A percentile compares a stretch with the other conserved stretches of the same genome.
Conservation (phyloP, 2,113 vertebrate genomes). For the Crotalus tigris region DNA sequence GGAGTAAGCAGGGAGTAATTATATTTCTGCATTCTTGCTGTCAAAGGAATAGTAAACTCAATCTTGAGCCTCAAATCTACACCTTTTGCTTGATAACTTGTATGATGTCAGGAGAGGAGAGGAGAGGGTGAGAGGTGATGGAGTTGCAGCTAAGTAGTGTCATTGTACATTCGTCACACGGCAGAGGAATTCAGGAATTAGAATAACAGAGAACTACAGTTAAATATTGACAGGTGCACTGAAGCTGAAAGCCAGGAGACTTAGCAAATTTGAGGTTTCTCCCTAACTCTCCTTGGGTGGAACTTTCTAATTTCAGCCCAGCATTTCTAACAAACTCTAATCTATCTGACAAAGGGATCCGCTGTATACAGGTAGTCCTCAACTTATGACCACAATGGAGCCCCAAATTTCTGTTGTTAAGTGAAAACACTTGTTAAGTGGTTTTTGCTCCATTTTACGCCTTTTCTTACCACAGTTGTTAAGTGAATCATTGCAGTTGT, state of each 20-base stretch:
- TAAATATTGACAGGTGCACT: slow-evolving; percentile 4
- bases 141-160: slow-evolving; percentile 18
- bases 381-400: too few relatives aligned
- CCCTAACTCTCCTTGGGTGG: neutral
- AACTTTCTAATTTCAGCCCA: neutral
- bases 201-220: neutral
- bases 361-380: too few relatives aligned
- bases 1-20: neutral
- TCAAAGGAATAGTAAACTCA: neutral
- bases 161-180: neutral
- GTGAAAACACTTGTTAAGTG: too few relatives aligned
- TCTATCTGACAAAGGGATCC: neutral
- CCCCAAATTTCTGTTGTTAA: too few relatives aligned
- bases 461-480: too few relatives aligned
- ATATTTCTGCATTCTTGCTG: neutral
- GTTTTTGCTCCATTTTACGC: too few relatives aligned
- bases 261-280: neutral
- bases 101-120: neutral
- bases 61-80: neutral
- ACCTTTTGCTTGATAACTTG: neutral
- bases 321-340: neutral
- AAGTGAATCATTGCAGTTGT: too few relatives aligned
- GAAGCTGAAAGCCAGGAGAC: neutral
- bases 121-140: neutral
- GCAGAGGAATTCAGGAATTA: neutral